Percentiles rank a stretch among this genome's conserved stretches.
Evolutionary conservation across 2,797 vertebrate species (phyloP).

Genomic region (Sternarchorhynchus goeldii): DNA sequence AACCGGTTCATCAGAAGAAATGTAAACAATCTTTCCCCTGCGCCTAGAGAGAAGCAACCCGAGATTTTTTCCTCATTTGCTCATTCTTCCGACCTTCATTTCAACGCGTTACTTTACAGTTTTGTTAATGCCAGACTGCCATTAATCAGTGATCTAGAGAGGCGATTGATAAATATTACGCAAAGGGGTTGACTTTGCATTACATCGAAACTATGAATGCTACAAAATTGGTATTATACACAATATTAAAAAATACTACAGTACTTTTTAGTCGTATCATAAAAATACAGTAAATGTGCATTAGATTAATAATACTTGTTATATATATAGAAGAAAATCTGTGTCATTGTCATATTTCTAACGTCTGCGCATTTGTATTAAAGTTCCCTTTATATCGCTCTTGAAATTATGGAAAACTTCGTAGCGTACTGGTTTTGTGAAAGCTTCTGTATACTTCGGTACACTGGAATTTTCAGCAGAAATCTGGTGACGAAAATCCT

Average conservation of each 20-base stretch:
- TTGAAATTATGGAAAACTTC: no score
- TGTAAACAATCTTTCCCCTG: conserved; percentile 43
- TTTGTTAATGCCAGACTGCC: not conserved
- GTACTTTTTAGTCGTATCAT: not conserved
- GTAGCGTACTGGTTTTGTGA: conserved; percentile 11
- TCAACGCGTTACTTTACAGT: conserved; percentile 15
- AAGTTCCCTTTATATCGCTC: no score
- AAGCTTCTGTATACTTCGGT: conserved; percentile 18
- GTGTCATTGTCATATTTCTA: not conserved
- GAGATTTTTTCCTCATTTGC: not conserved
- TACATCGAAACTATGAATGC: no score
- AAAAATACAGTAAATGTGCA: not conserved
- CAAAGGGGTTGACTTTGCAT: not conserved
- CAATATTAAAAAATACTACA: no score
- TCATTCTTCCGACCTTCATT: conserved; percentile 36
- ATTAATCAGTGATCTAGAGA: not conserved
- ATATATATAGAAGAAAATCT: not conserved
- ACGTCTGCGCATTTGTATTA: no score
- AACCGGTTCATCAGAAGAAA: conserved; percentile 38
- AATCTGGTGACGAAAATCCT: conserved; percentile 31
- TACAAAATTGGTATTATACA: no score
- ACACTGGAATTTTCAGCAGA: not conserved
- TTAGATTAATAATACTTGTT: not conserved
- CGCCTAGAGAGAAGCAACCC: conserved; percentile 15
- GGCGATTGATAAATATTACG: not conserved